phyloP scores from a whole-genome alignment of 2,113 vertebrate genomes.

The Notechis scutatus region DNA sequence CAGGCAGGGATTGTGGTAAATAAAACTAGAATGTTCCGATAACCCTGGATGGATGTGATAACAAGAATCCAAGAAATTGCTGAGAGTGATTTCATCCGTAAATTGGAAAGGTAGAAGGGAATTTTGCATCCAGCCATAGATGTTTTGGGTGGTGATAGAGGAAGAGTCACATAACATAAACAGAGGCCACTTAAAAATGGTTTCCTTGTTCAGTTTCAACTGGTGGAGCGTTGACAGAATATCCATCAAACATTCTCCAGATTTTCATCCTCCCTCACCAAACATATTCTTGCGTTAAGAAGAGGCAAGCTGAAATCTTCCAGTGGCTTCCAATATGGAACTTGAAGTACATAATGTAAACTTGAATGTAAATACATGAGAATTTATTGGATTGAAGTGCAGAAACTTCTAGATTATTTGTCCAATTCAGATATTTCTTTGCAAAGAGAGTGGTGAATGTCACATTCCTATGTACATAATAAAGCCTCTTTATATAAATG shows the following conservation, averaged over 20 bases:
- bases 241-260: background rate
- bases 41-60: slow-evolving; percentile 17
- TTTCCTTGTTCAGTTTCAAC: background rate
- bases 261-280: background rate
- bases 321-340: slow-evolving; percentile 50
- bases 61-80: slow-evolving; percentile 31
- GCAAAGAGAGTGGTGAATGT: slow-evolving; percentile 68
- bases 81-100: background rate
- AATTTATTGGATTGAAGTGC: slow-evolving; percentile 67
- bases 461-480: slow-evolving; percentile 73
- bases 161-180: background rate
- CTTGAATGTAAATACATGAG: slow-evolving; percentile 88
- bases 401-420: slow-evolving; percentile 67
- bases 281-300: background rate
- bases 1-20: slow-evolving; percentile 40
- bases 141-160: background rate
- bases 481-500: slow-evolving; percentile 66
- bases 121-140: background rate
- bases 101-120: background rate
- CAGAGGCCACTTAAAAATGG: background rate
- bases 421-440: slow-evolving; percentile 69
- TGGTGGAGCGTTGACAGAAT: background rate
- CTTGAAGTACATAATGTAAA: slow-evolving; percentile 68
- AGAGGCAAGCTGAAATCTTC: slow-evolving; percentile 28
- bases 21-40: slow-evolving; percentile 43